Percentiles rank a stretch among this genome's conserved stretches.
Conservation (phyloP, 1,140 invertebrate species). For the Pseudachorutes palmiensis region DNA sequence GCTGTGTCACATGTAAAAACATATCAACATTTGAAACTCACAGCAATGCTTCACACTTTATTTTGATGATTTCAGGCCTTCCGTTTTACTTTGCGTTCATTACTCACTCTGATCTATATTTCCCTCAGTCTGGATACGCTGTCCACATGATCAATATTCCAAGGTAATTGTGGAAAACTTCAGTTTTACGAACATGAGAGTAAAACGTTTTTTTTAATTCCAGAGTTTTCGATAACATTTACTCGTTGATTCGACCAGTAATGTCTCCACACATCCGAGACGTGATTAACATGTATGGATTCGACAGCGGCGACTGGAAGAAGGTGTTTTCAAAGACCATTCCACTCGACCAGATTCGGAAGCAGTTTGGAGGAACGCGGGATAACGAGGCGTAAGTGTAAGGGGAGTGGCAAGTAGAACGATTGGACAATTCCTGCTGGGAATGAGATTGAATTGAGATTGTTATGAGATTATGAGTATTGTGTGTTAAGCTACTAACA, state of each 20-base stretch:
- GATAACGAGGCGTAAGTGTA: background rate
- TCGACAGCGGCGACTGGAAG: background rate
- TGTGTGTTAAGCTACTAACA: no score
- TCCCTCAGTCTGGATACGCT: background rate
- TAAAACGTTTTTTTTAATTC: background rate
- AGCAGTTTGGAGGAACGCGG: background rate
- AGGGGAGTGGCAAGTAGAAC: no score
- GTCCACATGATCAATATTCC: constrained; percentile 6
- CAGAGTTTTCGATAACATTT: background rate
- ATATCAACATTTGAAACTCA: background rate
- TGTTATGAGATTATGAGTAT: no score
- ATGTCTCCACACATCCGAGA: constrained; percentile 5
- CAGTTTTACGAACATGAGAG: background rate
- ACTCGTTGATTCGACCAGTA: background rate
- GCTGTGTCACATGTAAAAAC: background rate
- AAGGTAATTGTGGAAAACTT: background rate
- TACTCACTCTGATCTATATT: background rate
- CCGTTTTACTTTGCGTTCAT: constrained; percentile 7
- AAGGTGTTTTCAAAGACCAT: background rate
- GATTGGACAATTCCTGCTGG: no score
- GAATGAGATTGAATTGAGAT: no score
- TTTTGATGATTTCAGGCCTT: background rate
- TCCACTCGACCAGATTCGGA: background rate
- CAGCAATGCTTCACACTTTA: background rate
- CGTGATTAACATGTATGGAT: constrained; percentile 4